Conservation (phyloP, 2,888 invertebrate genomes). For the Eustalomyia histrio region DNA sequence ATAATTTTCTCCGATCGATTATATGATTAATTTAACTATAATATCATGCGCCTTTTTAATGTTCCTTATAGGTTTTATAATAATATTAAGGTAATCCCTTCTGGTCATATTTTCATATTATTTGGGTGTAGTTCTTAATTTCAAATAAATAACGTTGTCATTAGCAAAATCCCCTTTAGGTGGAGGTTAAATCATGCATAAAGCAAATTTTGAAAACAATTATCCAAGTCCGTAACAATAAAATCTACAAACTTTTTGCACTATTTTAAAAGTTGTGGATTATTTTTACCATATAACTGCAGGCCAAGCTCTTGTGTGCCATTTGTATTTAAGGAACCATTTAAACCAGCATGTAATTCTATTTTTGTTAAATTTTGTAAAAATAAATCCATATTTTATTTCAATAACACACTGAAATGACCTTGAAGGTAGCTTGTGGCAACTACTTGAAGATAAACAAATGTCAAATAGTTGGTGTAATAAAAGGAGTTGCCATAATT, state of each 20-base stretch:
- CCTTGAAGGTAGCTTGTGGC: too few species aligned
- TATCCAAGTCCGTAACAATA: constrained; percentile 60
- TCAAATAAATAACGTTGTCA: constrained; percentile 92
- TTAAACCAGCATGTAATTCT: constrained; percentile 93
- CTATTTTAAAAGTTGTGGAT: constrained; percentile 78
- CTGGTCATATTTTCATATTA: constrained; percentile 85
- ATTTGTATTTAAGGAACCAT: constrained; percentile 86
- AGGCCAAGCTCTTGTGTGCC: constrained; percentile 84
- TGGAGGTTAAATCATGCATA: constrained; percentile 85
- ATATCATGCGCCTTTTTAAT: constrained; percentile 63
- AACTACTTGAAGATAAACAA: too few species aligned
- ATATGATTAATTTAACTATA: constrained; percentile 85
- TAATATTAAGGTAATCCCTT: constrained; percentile 85
- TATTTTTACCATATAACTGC: constrained; percentile 80
- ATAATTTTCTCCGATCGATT: constrained; percentile 88
- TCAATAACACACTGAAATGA: background rate
- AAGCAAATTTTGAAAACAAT: constrained; percentile 86
- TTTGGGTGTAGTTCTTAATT: constrained; percentile 90
- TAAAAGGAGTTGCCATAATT: background rate
- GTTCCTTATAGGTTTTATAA: constrained; percentile 84
- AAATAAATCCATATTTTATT: constrained; percentile 50
- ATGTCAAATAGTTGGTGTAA: background rate
- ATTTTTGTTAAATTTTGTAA: constrained; percentile 69
- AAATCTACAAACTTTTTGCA: constrained; percentile 70
- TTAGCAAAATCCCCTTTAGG: constrained; percentile 85